phyloP scores from a whole-genome alignment of 2,888 invertebrate species.

The Ctena decussata region DNA sequence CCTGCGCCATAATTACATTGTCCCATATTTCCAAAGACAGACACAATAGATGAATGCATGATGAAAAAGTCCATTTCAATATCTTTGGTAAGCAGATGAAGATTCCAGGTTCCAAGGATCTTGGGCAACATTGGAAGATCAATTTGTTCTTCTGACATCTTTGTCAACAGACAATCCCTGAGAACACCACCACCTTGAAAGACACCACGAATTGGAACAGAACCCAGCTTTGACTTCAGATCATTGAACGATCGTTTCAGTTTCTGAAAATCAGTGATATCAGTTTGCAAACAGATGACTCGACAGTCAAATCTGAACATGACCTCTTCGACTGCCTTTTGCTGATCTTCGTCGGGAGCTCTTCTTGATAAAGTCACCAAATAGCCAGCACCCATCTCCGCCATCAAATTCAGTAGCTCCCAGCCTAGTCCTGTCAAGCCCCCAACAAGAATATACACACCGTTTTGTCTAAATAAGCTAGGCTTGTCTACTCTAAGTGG shows the following conservation, averaged over 20 bases:
- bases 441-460: constrained; percentile 74
- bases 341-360: constrained; percentile 32
- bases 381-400: constrained; percentile 65
- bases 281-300: constrained; percentile 58
- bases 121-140: constrained; percentile 52
- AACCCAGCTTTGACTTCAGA: constrained; percentile 23
- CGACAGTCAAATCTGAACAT: constrained; percentile 37
- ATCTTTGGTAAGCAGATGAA: constrained; percentile 64
- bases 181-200: constrained; percentile 71
- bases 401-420: constrained; percentile 70
- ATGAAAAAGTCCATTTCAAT: constrained; percentile 72
- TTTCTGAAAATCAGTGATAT: constrained; percentile 63
- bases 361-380: constrained; percentile 72
- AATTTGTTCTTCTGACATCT: constrained; percentile 51
- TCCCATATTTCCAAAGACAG: constrained; percentile 70
- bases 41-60: constrained; percentile 73
- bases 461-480: constrained; percentile 56
- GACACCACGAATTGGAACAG: constrained; percentile 60
- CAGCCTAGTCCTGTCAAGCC: constrained; percentile 79
- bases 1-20: constrained; percentile 77
- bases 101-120: constrained; percentile 71
- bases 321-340: constrained; percentile 47
- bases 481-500: neutral
- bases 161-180: constrained; percentile 41
- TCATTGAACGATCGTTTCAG: constrained; percentile 52